These are phyloP conservation scores for Heliothis subflexa DNA, from an alignment of 1,140 invertebrate species.

Conservation along the genomic window DNA sequence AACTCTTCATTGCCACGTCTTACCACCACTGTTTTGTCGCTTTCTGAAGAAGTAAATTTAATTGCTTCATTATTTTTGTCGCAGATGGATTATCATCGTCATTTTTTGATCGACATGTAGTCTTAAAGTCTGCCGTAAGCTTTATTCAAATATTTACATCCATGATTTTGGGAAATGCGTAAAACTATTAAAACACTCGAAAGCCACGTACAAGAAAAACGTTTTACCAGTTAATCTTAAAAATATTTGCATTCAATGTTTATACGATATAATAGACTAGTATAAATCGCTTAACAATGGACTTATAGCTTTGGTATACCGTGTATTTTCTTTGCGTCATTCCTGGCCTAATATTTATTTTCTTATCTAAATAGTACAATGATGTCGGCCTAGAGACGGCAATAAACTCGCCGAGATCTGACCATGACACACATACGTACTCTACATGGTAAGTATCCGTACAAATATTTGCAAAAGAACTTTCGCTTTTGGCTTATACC, in stretches of 20 bases:
- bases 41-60: constrained; percentile 88
- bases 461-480: constrained; percentile 56
- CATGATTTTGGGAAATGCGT: neutral
- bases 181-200: constrained; percentile 8
- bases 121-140: neutral
- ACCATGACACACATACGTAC: constrained; percentile 71
- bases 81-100: neutral
- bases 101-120: no score
- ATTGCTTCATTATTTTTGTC: neutral
- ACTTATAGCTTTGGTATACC: constrained; percentile 26
- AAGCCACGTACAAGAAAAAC: constrained; percentile 20
- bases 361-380: constrained; percentile 57
- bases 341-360: constrained; percentile 44
- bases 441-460: constrained; percentile 56
- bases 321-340: constrained; percentile 33
- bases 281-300: constrained; percentile 20
- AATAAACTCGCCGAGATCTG: constrained; percentile 61
- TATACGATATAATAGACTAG: constrained; percentile 20
- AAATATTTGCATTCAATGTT: constrained; percentile 26
- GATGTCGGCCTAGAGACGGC: constrained; percentile 57
- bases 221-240: constrained; percentile 19
- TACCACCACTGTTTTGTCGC: constrained; percentile 94
- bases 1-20: constrained; percentile 95
- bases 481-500: constrained; percentile 68
- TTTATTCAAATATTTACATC: neutral